These are phyloP conservation scores for Pyrgilauda ruficollis DNA, from an alignment of 2,113 vertebrate species.

Conservation along the genomic window DNA sequence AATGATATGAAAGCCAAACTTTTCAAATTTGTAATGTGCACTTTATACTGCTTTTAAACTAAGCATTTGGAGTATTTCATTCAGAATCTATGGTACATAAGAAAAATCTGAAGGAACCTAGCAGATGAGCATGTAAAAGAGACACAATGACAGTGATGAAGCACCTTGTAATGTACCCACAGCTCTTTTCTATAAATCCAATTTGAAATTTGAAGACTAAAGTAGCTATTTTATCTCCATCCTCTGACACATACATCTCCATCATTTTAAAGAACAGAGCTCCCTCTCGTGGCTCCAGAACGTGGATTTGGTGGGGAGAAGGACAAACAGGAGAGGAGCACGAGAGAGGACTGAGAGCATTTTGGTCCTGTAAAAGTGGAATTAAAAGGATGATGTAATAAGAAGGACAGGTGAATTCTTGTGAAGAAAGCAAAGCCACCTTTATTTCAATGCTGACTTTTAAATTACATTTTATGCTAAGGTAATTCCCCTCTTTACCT, in stretches of 20 bases:
- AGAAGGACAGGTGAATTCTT: not conserved
- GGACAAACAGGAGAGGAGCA: not conserved
- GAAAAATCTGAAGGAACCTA: not conserved
- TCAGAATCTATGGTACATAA: not conserved
- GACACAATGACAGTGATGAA: not conserved
- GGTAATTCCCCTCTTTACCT: not conserved
- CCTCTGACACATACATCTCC: not conserved
- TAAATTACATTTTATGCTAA: not conserved
- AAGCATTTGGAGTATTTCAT: not conserved
- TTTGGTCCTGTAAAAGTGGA: not conserved
- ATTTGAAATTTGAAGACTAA: constrained; percentile 1
- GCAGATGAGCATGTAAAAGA: not conserved
- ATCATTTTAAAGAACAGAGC: constrained; percentile 57
- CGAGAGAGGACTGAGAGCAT: not conserved
- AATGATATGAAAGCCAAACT: not conserved
- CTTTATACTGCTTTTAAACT: not conserved
- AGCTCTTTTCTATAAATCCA: constrained; percentile 36
- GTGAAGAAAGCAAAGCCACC: not conserved
- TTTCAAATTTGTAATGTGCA: not conserved
- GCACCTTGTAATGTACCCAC: not conserved
- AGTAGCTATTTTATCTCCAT: not conserved
- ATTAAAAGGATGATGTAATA: not conserved
- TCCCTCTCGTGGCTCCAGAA: constrained; percentile 71
- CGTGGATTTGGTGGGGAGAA: not conserved
- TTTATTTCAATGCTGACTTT: not conserved